These are phyloP conservation scores for Paracentrotus lividus DNA, from an alignment of 53 echinoderm and acorn worm genomes.

Conservation along the genomic window DNA sequence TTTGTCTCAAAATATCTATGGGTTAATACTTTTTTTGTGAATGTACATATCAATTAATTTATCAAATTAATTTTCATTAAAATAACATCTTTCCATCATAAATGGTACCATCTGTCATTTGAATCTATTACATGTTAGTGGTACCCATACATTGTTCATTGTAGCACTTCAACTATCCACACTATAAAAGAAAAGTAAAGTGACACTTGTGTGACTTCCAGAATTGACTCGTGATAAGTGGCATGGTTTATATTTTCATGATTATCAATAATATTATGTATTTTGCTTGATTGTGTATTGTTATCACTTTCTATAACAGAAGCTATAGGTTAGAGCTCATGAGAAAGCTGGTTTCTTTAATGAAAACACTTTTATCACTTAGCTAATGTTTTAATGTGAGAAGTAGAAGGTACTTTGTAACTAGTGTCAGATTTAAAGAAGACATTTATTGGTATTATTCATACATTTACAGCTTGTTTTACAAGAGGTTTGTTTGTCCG, in stretches of 20 bases:
- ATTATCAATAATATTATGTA: background rate
- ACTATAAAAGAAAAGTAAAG: no score
- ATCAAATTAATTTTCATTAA: no score
- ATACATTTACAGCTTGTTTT: no score
- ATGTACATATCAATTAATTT: no score
- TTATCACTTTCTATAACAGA: background rate
- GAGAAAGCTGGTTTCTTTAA: background rate
- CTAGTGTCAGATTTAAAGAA: background rate
- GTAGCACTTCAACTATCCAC: background rate
- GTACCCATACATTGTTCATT: background rate
- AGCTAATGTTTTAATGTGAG: background rate
- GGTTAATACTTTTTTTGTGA: no score
- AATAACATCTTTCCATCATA: no score
- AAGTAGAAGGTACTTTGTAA: background rate
- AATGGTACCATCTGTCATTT: no score
- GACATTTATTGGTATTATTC: background rate
- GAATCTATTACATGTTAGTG: no score
- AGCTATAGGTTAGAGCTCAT: background rate
- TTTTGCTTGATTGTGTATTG: background rate
- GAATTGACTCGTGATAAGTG: background rate
- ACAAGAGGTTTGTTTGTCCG: no score
- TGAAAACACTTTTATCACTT: background rate
- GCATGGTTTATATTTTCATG: background rate
- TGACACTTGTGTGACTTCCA: background rate
- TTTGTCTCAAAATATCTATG: no score